Base-by-base conservation (phyloP, 2,797 vertebrate genomes). In the Delichon dasypus region DNA sequence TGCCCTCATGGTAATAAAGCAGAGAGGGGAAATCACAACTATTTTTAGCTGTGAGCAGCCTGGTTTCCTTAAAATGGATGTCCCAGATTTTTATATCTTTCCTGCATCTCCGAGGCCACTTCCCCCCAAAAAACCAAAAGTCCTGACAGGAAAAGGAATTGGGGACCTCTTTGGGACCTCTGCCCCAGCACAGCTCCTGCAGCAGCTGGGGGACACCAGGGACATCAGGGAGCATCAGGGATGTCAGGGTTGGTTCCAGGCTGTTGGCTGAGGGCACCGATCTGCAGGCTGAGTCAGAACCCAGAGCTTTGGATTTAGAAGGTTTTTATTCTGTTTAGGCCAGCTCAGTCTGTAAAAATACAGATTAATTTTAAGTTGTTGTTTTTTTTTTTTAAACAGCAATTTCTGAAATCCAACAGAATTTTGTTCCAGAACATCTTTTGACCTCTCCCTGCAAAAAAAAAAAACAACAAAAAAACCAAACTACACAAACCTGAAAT, bases 31-130 rank as follows among this genome's bases (percentile, higher is more conserved):
- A 88, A 84, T 82, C 4, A 7, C 57, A 19, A 48, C 23, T 96
- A 64, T 84, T 88, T 90, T 93, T 78, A 67, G 72, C 27, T 48
- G 27, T 10, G 61, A 94, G 66, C 70, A 77, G 73, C 65, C 45
- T 50, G 45, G 58, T 72, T 94, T 90, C 93, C 87, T 90, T 60
- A 54, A 68, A 78, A 75, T 19, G 29, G 8, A 2, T 10, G 38
- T 54, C 58, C 50, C 42, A 42, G 62, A 21, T 53, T 53, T 81
- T 84, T 61, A 19, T 68, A 20, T 38, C 72, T 88, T 78, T 54
- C 47, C 77, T 3, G 3, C 23, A 81, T 32, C 62, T 68, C 15
- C 0, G 19, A 80, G 45, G 66, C 82, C 76, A 47, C n/a, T 95
- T 91, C 76, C 67, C 55, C 61, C 42, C 66, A 66, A 75, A 78